These are phyloP conservation scores for Glyphotaelius pellucidus DNA, from an alignment of 2,888 invertebrate genomes.

Conservation along the genomic window DNA sequence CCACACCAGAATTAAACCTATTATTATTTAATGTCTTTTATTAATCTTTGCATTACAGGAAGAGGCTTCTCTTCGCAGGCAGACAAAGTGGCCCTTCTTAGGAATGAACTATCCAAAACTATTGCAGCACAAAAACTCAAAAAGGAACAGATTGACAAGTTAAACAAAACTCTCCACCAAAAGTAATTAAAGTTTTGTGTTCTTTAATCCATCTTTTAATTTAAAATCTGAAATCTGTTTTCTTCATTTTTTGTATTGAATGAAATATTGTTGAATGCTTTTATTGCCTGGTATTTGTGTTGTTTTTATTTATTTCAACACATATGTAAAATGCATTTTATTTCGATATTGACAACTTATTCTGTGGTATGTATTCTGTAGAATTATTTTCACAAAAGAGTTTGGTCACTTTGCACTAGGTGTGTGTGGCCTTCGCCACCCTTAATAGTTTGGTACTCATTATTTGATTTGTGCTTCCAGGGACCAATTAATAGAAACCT, in stretches of 20 bases:
- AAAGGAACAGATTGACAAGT: slow-evolving; percentile 75
- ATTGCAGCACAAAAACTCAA: slow-evolving; percentile 73
- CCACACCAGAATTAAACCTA: neutral
- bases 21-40: neutral
- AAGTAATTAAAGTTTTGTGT: no score
- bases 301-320: neutral
- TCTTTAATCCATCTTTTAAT: no score
- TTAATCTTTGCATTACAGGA: slow-evolving; percentile 42
- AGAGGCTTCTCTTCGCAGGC: slow-evolving; percentile 58
- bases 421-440: neutral
- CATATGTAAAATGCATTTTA: no score
- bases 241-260: no score
- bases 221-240: no score
- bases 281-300: no score
- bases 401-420: no score
- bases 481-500: slow-evolving; percentile 64
- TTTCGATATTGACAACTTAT: no score
- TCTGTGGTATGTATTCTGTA: no score
- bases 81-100: slow-evolving; percentile 59
- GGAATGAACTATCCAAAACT: slow-evolving; percentile 72
- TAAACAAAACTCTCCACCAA: slow-evolving; percentile 71
- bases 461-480: slow-evolving; percentile 37
- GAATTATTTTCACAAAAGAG: no score
- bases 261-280: no score
- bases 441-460: neutral